Conservation (phyloP, 1,140 invertebrate genomes). For the Sitophilus oryzae region DNA sequence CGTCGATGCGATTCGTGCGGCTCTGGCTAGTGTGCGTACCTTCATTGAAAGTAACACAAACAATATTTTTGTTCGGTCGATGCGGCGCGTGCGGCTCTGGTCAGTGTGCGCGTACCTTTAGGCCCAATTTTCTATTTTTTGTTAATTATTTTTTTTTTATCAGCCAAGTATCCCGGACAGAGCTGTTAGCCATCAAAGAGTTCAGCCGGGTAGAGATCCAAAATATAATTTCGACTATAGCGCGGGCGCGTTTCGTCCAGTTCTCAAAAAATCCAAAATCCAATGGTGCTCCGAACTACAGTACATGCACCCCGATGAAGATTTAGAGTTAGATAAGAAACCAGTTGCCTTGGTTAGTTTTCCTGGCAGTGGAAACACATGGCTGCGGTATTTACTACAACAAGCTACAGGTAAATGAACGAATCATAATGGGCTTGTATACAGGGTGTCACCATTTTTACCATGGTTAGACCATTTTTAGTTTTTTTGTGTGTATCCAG, state of each 20-base stretch:
- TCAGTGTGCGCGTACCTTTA: too few relatives aligned
- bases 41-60: background rate
- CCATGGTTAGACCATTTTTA: too few relatives aligned
- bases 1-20: too few relatives aligned
- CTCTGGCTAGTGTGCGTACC: too few relatives aligned
- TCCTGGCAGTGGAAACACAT: slow-evolving; percentile 75
- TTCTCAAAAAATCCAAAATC: slow-evolving; percentile 40
- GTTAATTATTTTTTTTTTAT: background rate
- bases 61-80: background rate
- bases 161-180: background rate
- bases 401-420: slow-evolving; percentile 67
- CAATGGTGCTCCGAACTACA: slow-evolving; percentile 48
- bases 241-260: slow-evolving; percentile 28
- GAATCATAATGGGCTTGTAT: too few relatives aligned
- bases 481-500: too few relatives aligned
- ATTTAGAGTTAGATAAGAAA: slow-evolving; percentile 36
- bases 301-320: slow-evolving; percentile 39
- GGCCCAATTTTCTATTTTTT: too few relatives aligned
- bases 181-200: slow-evolving; percentile 1
- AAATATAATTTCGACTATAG: slow-evolving; percentile 31
- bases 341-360: slow-evolving; percentile 64
- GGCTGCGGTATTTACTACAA: slow-evolving; percentile 70
- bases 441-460: too few relatives aligned
- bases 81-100: too few relatives aligned
- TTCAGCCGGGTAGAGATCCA: background rate